Evolutionary conservation across 2,113 vertebrate species (phyloP).

Genomic region (Antechinus stuartii): DNA sequence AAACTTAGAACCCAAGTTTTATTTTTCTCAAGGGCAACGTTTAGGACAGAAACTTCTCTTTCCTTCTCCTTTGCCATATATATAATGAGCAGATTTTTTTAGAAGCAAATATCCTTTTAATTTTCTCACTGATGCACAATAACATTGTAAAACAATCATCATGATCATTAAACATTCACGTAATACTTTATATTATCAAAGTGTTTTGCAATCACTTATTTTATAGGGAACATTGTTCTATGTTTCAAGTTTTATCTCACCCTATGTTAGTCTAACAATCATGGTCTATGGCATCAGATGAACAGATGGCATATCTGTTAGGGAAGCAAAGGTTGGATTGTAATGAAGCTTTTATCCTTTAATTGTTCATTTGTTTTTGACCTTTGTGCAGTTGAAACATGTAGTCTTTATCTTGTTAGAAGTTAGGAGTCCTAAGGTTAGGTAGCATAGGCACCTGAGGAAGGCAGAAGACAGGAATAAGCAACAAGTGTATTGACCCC

Average conservation of each 20-base stretch:
- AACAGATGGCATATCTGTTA: slow-evolving; percentile 55
- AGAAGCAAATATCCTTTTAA: slow-evolving; percentile 62
- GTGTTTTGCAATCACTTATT: slow-evolving; percentile 71
- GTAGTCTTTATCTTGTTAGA: slow-evolving; percentile 30
- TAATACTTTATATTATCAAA: slow-evolving; percentile 61
- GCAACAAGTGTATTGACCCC: neutral
- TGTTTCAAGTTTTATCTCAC: slow-evolving; percentile 66
- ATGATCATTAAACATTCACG: slow-evolving; percentile 63
- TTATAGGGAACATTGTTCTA: slow-evolving; percentile 70
- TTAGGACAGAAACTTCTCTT: slow-evolving; percentile 28
- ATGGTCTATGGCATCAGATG: slow-evolving; percentile 66
- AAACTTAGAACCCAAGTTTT: slow-evolving; percentile 19
- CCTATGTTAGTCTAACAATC: slow-evolving; percentile 49
- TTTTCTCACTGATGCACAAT: slow-evolving; percentile 70
- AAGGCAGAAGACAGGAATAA: neutral
- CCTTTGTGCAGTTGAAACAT: slow-evolving; percentile 45
- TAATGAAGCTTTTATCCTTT: neutral
- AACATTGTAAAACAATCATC: slow-evolving; percentile 77
- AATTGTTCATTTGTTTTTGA: slow-evolving; percentile 50
- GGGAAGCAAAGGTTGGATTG: slow-evolving; percentile 63
- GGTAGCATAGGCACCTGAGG: neutral
- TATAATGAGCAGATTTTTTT: slow-evolving; percentile 58
- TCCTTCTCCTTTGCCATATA: slow-evolving; percentile 54
- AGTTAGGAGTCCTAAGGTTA: slow-evolving; percentile 12
- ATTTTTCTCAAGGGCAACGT: neutral